These are phyloP conservation scores for Bagarius yarrelli DNA, from an alignment of 2,113 vertebrate genomes.

Conservation along the genomic window DNA sequence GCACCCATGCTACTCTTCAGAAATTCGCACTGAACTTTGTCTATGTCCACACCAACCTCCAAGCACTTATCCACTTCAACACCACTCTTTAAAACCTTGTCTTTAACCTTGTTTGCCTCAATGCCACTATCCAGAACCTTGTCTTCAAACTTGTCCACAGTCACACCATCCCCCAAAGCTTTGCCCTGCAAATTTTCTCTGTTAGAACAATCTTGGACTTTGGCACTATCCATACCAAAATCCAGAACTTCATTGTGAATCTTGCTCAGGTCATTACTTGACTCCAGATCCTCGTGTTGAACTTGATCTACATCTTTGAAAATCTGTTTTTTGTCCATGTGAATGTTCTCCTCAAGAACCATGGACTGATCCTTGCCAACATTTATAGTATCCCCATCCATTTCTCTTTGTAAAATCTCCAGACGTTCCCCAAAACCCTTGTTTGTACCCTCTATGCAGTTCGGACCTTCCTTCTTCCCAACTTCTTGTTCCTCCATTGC, in stretches of 20 bases:
- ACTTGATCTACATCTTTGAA: no score
- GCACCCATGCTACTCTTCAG: background rate
- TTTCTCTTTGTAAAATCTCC: background rate
- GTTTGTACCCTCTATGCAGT: background rate
- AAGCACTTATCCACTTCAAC: background rate
- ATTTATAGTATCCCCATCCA: background rate
- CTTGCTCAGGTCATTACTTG: background rate
- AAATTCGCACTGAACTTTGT: background rate
- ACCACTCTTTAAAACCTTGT: background rate
- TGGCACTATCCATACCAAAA: background rate
- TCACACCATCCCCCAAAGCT: background rate
- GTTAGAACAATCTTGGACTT: no score
- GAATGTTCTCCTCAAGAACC: background rate
- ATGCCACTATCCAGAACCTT: background rate
- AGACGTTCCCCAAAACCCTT: background rate
- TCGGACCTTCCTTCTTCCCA: background rate
- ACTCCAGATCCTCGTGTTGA: background rate
- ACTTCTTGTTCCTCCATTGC: conserved; percentile 56
- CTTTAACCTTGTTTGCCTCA: conserved; percentile 34
- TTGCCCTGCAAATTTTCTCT: background rate
- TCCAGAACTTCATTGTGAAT: background rate
- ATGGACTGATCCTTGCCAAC: background rate
- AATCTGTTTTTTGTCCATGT: no score
- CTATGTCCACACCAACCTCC: background rate
- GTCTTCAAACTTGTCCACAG: background rate